Conservation (phyloP, 2,888 invertebrate species). For the Apamea anceps region DNA sequence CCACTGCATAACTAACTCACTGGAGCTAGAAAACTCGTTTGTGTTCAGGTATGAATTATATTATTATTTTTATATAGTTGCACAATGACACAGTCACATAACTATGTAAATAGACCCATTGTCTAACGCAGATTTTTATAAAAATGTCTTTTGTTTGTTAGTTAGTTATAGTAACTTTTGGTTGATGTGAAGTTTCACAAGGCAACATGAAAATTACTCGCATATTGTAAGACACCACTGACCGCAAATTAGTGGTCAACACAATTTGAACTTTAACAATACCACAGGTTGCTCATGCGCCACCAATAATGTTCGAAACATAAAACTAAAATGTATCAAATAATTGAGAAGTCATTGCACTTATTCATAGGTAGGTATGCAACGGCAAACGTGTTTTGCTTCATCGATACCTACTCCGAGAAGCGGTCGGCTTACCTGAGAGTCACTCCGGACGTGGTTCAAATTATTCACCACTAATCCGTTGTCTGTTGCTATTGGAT, state of each 20-base stretch:
- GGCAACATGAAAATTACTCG: conserved; percentile 19
- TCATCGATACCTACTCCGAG: conserved; percentile 80
- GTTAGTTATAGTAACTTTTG: conserved; percentile 32
- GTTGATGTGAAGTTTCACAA: conserved; percentile 41
- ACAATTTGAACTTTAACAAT: conserved; percentile 43
- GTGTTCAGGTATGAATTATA: conserved; percentile 50
- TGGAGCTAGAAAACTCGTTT: conserved; percentile 63
- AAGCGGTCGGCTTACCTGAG: conserved; percentile 86
- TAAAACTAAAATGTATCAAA: conserved; percentile 74
- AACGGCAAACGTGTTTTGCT: conserved; percentile 87
- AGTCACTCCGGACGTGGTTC: conserved; percentile 88
- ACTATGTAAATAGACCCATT: conserved; percentile 54
- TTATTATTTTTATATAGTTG: conserved; percentile 61
- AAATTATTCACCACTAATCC: conserved; percentile 89
- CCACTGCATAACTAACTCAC: conserved; percentile 53
- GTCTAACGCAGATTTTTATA: conserved; percentile 34
- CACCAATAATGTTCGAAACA: conserved; percentile 39
- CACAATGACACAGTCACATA: conserved; percentile 59
- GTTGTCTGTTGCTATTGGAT: conserved; percentile 87
- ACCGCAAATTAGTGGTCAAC: conserved; percentile 52
- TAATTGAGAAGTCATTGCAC: conserved; percentile 84
- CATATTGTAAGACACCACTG: conserved; percentile 23
- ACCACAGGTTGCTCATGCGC: conserved; percentile 41
- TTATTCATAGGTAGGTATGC: conserved; percentile 86
- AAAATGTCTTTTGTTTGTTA: conserved; percentile 53